Conservation (phyloP, 1,140 invertebrate genomes). For the Papilio polytes region DNA sequence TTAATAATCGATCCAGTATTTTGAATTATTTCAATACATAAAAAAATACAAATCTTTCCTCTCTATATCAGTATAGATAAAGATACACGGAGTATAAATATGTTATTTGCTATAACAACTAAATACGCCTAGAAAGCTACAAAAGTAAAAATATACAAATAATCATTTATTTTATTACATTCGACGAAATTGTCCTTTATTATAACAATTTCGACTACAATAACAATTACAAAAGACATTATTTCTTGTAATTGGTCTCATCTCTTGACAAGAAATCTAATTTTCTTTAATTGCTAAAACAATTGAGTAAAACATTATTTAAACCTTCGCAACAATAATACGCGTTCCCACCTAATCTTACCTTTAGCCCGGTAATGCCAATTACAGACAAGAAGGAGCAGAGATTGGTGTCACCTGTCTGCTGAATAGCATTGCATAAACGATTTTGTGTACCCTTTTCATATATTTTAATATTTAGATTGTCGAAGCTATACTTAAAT, state of each 20-base stretch:
- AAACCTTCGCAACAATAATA: background rate
- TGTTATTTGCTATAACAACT: background rate
- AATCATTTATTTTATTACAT: background rate
- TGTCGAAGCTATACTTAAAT: no score
- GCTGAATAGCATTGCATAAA: background rate
- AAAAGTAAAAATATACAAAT: background rate
- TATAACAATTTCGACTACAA: background rate
- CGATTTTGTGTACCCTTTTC: no score
- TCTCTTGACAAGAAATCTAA: conserved; percentile 15
- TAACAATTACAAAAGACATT: conserved; percentile 13
- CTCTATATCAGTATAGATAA: no score
- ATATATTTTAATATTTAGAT: no score
- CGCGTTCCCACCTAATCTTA: background rate
- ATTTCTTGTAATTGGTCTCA: background rate
- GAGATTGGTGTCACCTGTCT: conserved; percentile 3
- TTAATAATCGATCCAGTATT: no score
- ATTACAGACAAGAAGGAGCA: background rate
- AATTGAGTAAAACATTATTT: background rate
- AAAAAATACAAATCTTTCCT: no score
- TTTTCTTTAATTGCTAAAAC: conserved; percentile 9
- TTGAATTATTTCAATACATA: no score
- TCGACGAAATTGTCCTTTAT: background rate
- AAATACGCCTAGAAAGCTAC: background rate
- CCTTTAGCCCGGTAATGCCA: background rate
- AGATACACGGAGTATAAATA: background rate